Evolutionary conservation across 2,113 vertebrate genomes (phyloP), one percentile per base, ranked within the genome.

Genomic region (Herpailurus yagouaroundi): DNA sequence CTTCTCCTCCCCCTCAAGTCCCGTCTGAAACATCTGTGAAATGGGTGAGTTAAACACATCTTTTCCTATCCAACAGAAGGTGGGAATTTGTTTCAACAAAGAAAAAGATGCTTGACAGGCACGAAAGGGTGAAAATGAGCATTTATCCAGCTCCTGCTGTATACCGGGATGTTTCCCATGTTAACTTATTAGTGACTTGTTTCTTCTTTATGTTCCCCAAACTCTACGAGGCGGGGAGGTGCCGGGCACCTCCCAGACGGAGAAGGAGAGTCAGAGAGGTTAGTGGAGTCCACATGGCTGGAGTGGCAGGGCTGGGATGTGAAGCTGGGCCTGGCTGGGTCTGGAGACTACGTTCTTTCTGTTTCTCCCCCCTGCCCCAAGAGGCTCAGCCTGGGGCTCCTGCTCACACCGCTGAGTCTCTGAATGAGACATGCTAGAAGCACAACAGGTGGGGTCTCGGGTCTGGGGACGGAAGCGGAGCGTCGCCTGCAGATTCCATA

Each of bases 401-500:
- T 7, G 23, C 50, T 14, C 38, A 33, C n/a, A 52, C 31, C 3
- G 0, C 12, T 6, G n/a, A 19, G 64, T 33, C 52, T 73, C 45
- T 33, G 9, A 23, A 29, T 10, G 71, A 23, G 60, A 8, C 1
- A 15, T 0, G 0, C 41, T 16, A 3, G 1, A 27, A 71, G 25
- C 13, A 23, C 18, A 4, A 4, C 9, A 18, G 41, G 15, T 9
- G 27, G 5, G 6, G 23, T 18, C 2, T 13, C 18, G 21, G 27
- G 45, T 50, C 85, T 31, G 36, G 81, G 25, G 33, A 9, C 71
- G 0, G 1, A 29, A 23, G 31, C 3, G 3, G 13, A 2, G 3
- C 4, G 3, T 41, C n/a, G 1, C 1, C 74, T 29, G 15, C 16
- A 10, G 81, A 10, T 38, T 15, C 12, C 21, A 16, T 33, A 12